A percentile compares a stretch with the other conserved stretches of the same genome.
phyloP scores from a whole-genome alignment of 2,797 vertebrate species.

The Paratrypauchen microcephalus region DNA sequence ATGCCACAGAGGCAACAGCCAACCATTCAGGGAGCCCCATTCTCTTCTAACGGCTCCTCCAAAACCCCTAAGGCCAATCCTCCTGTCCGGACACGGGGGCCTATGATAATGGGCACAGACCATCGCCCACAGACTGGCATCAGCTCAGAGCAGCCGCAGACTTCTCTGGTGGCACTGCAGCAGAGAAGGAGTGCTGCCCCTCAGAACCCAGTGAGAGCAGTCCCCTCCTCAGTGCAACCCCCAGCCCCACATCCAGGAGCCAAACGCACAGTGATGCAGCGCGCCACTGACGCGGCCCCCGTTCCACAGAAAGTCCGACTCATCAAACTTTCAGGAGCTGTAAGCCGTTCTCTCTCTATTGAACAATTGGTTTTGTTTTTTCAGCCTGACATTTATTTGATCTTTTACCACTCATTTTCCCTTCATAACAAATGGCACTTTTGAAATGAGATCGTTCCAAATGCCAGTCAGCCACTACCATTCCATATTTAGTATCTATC shows the following conservation, averaged over 20 bases:
- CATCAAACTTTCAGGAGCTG: slow-evolving; percentile 90
- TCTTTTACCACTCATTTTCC: slow-evolving; percentile 34
- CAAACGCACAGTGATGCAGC: slow-evolving; percentile 97
- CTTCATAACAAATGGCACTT: slow-evolving; percentile 42
- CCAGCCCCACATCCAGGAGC: slow-evolving; percentile 75
- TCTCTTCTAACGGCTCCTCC: slow-evolving; percentile 49
- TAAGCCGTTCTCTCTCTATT: slow-evolving; percentile 76
- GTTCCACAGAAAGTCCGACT: slow-evolving; percentile 91
- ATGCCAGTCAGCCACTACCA: slow-evolving; percentile 57
- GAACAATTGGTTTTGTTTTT: slow-evolving; percentile 21
- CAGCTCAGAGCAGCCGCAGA: slow-evolving; percentile 68
- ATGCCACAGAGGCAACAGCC: slow-evolving; percentile 66
- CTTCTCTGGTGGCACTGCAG: slow-evolving; percentile 69
- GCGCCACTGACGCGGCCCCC: slow-evolving; percentile 80
- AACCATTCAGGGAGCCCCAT: slow-evolving; percentile 51
- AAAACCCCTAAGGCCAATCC: slow-evolving; percentile 45
- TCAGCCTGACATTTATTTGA: slow-evolving; percentile 50
- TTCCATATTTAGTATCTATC: slow-evolving; percentile 53
- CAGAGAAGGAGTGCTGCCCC: slow-evolving; percentile 73
- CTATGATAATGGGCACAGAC: slow-evolving; percentile 57
- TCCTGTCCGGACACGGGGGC: slow-evolving; percentile 71
- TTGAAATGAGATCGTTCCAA: slow-evolving; percentile 54
- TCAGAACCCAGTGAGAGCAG: slow-evolving; percentile 69
- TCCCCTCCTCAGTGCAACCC: slow-evolving; percentile 51
- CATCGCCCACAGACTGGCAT: slow-evolving; percentile 66